Base-by-base conservation (phyloP, 2,113 vertebrate species). In the Phodopus roborovskii region DNA sequence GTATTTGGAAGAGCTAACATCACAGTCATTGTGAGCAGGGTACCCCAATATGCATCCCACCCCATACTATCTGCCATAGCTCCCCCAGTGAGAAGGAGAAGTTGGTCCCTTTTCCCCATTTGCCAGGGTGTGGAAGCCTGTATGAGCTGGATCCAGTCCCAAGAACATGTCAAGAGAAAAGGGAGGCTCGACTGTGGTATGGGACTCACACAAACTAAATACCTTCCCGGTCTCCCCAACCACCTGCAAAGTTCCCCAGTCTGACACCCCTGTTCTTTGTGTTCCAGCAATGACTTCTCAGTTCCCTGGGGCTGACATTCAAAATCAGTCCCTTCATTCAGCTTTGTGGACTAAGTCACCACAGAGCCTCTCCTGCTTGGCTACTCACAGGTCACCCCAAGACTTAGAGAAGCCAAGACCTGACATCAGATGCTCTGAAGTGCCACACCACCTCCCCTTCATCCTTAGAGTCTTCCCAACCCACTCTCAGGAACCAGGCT, bases 61-160 rank as follows among this genome's bases (percentile, higher is more conserved):
- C 28, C 24, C 24, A 11, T 36, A 4, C 30, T 11, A 1, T 24
- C 36, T 39, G 33, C n/a, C 4, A 4, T 6, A 5, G 5, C 4
- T 7, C 0, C 62, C 74, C 62, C 50, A 48, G 0, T 64, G 26
- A 42, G 42, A 39, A n/a, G 5, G 12, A 50, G 13, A 74, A 17
- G 3, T 7, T 53, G 12, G 24, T 19, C 26, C 20, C 33, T n/a
- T 64, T 9, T 62, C 1, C 48, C 42, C 87, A 6, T 8, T 26
- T 42, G 12, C 64, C 2, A 48, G 48, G 73, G 6, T 48, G 3
- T 20, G 39, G 22, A 58, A 71, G 24, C 11, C 33, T 0, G 33
- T 24, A 39, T 16, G 42, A 42, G 39, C 50, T 66, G 42, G n/a
- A 62, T 12, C 26, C 82, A 85, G 42, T 64, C 60, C 60, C 62